Percentiles rank a stretch among this genome's conserved stretches.
phyloP scores from a whole-genome alignment of 2,113 vertebrate genomes.

The Budorcas taxicolor region DNA sequence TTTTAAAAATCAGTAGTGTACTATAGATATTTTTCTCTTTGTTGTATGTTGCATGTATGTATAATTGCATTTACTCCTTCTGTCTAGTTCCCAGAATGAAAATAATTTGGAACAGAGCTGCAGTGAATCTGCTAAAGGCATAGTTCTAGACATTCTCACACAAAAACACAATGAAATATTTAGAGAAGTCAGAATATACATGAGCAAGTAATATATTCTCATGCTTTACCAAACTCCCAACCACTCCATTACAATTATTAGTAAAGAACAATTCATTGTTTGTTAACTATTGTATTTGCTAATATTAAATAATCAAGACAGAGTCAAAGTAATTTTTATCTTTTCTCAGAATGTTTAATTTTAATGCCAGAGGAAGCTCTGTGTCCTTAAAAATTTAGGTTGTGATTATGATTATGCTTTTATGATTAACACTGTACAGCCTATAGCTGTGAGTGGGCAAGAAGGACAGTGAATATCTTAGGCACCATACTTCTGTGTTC shows the following conservation, averaged over 20 bases:
- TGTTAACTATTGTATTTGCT: neutral
- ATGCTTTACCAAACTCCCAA: neutral
- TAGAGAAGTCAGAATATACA: neutral
- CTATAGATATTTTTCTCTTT: neutral
- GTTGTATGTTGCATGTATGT: neutral
- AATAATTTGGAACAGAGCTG: neutral
- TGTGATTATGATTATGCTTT: neutral
- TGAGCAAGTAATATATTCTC: neutral
- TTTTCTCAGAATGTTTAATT: neutral
- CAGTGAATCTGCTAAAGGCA: neutral
- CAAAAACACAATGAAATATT: neutral
- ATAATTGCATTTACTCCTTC: neutral
- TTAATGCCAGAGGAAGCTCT: neutral
- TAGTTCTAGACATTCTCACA: neutral
- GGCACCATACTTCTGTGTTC: neutral
- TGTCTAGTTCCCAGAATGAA: neutral
- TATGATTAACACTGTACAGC: neutral
- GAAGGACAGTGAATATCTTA: neutral
- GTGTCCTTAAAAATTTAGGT: neutral
- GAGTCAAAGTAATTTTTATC: neutral
- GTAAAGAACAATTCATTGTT: neutral
- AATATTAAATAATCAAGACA: neutral
- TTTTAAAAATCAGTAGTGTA: neutral
- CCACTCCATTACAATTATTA: neutral
- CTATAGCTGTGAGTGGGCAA: neutral